These are phyloP conservation scores for Drosophila persimilis DNA, from an alignment of 1,140 invertebrate genomes.

Conservation along the genomic window DNA sequence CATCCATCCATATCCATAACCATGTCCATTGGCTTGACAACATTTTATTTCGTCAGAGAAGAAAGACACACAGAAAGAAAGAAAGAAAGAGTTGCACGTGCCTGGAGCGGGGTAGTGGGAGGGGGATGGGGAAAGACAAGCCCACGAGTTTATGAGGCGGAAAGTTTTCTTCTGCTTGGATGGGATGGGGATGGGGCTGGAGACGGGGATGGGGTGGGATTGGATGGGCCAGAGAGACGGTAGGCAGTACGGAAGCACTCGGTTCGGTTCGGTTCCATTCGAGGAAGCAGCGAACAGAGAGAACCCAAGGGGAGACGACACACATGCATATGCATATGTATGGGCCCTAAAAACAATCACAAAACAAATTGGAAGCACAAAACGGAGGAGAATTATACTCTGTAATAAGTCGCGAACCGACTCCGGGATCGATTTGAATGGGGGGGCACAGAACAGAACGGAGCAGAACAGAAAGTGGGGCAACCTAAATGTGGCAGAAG, in stretches of 20 bases:
- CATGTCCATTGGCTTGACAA: conserved; percentile 41
- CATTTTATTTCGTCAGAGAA: conserved; percentile 51
- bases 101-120: background rate
- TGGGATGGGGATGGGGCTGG: background rate
- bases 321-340: background rate
- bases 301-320: conserved; percentile 7
- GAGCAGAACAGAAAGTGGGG: conserved; percentile 47
- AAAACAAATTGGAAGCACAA: conserved; percentile 59
- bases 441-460: no score
- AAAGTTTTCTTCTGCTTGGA: conserved; percentile 46
- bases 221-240: no score
- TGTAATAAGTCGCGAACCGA: conserved; percentile 40
- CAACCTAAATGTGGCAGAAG: conserved; percentile 17
- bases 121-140: conserved; percentile 3
- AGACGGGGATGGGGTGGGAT: conserved; percentile 8
- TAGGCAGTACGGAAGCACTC: no score
- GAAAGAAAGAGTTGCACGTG: conserved; percentile 70
- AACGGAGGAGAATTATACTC: conserved; percentile 26
- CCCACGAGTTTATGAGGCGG: conserved; percentile 68
- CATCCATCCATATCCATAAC: background rate
- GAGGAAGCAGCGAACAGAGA: conserved; percentile 22
- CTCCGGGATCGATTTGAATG: background rate
- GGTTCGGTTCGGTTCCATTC: conserved; percentile 53
- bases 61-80: conserved; percentile 58
- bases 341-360: conserved; percentile 35